Evolutionary conservation across 2,888 invertebrate species (phyloP), one percentile per base, ranked within the genome.

Genomic region (Camptogramma bilineatum): DNA sequence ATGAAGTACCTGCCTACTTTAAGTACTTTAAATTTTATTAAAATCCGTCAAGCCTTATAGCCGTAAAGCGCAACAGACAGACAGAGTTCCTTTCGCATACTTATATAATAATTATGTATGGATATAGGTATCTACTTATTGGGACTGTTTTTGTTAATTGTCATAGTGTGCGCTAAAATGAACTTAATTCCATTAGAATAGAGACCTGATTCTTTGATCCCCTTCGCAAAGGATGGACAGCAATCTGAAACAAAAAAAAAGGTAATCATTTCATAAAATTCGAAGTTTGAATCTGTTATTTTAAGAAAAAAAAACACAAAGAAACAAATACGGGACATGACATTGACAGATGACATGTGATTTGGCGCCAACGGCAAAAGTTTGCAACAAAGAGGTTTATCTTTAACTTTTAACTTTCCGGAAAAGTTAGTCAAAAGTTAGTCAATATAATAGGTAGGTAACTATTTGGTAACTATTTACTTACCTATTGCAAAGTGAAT

Each of bases 191-290:
- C 16, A 59, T 47, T n/a, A 46, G 28, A 51, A 58, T 58, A 66
- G 16, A 52, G 64, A 90, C 88, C 88, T 89, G 86, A 68, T 28
- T 89, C 87, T 71, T 82, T 86, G 75, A 80, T 85, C 73, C 81
- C 84, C 71, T 84, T 86, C 1, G 75, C 63, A 64, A 69, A 54
- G 17, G 64, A 69, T 16, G 77, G 66, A 63, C 82, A 81, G 79
- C 70, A 76, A 83, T 89, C 89, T 90, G 89, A 16, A 90, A 90
- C 86, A 87, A 88, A 64, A 47, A 48, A 70, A 73, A 21, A n/a
- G n/a, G n/a, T n/a, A n/a, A n/a, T n/a, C n/a, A n/a, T n/a, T n/a
- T n/a, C n/a, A n/a, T 8, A 16, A 18, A 34, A 34, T 34, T 34
- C 34, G 28, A 28, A 28, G 8, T 28, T 28, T 28, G 28, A 28